Evolutionary conservation across 2,797 vertebrate genomes (phyloP), one percentile per base, ranked within the genome.

Genomic region (Sebastes paucispinis): DNA sequence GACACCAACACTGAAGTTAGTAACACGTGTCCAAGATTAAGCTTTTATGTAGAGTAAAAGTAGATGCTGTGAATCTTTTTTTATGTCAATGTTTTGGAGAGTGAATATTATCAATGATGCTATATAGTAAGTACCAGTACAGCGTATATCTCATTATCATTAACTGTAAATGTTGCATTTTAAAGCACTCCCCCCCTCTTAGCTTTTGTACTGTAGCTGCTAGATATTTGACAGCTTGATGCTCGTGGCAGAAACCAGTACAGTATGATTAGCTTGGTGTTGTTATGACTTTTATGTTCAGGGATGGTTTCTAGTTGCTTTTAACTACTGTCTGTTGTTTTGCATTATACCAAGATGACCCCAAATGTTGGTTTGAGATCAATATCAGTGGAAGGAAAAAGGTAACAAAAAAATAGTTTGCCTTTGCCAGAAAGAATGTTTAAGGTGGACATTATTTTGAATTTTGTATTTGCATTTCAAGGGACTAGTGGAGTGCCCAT

Each of bases 81-180:
- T 79, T 81, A 67, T 75, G 62, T 86, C 65, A 64, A 55, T 74
- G 83, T 86, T 82, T 78, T 84, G 76, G 76, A 87, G 86, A 88
- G 83, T 88, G 74, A 87, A 89, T 87, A 85, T 90, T 89, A 84
- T 93, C 85, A 75, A 24, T 77, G 70, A 84, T 87, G 65, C 76
- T 88, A 73, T 87, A 76, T 77, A 73, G 68, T 82, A 69, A 83
- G 80, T 89, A 47, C 43, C 66, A 82, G 75, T 89, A 58, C 71
- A 75, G 67, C 75, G 14, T 73, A 57, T 72, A 71, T 75, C 36
- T 87, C 85, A 89, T 73, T 55, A 62, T 65, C 75, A 81, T 63
- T 78, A 25, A 70, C 78, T 85, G 64, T 92, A 86, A 87, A 82
- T 88, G 79, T 86, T 82, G 79, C 86, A 80, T 81, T 91, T 86